Conservation (phyloP, 1,140 invertebrate species). For the Lutraria rhynchaena region DNA sequence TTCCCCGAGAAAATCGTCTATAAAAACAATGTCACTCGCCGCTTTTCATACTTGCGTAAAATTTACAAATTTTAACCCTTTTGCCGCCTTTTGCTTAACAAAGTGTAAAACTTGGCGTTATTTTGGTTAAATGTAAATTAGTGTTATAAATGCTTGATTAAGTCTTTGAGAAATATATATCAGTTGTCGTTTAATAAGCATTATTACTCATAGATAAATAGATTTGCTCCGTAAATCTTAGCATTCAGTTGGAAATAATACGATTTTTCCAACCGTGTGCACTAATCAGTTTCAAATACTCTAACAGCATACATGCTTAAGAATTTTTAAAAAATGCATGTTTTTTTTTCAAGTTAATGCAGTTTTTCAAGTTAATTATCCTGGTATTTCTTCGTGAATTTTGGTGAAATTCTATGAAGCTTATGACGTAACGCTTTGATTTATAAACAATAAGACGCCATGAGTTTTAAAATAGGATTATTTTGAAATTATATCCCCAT, state of each 20-base stretch:
- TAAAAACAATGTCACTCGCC: slow-evolving; percentile 56
- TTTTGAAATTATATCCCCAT: too few species aligned
- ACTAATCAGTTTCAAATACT: too few species aligned
- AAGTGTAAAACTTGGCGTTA: slow-evolving; percentile 45
- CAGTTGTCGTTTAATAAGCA: slow-evolving; percentile 25
- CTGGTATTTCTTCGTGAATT: too few species aligned
- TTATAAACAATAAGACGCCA: too few species aligned
- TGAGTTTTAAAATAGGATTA: not conserved
- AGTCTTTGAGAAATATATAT: slow-evolving; percentile 3
- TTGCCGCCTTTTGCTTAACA: slow-evolving; percentile 51
- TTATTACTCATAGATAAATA: slow-evolving; percentile 44
- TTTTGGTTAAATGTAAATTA: slow-evolving; percentile 47
- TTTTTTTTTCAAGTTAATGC: too few species aligned
- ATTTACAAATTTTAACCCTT: slow-evolving; percentile 16
- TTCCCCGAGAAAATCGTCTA: slow-evolving; percentile 33
- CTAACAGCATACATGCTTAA: too few species aligned
- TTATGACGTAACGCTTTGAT: not conserved
- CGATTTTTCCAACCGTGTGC: not conserved
- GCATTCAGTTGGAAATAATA: slow-evolving; percentile 20
- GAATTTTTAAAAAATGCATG: too few species aligned
- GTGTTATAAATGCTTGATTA: slow-evolving; percentile 21
- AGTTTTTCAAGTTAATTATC: too few species aligned
- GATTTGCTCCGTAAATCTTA: slow-evolving; percentile 9
- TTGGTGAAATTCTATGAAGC: too few species aligned
- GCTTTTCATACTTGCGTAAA: slow-evolving; percentile 37